phyloP scores from a whole-genome alignment of 2,888 invertebrate species.

The Eupelmus urozonus region DNA sequence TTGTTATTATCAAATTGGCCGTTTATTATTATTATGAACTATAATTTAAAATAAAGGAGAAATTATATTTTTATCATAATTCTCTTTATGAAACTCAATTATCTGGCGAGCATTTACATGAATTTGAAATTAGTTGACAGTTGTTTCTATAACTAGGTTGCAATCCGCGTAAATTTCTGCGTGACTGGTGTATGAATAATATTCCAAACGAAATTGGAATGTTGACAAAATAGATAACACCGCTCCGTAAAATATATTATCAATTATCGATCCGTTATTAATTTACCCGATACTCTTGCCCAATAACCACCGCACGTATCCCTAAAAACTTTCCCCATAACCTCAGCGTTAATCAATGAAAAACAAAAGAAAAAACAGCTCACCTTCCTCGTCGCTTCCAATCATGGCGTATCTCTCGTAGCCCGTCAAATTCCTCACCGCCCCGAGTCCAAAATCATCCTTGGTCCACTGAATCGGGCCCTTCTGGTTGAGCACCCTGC shows the following conservation, averaged over 20 bases:
- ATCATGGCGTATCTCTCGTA: slow-evolving; percentile 97
- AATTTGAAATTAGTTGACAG: background rate
- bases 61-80: no score
- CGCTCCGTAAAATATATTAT: no score
- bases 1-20: no score
- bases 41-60: no score
- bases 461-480: slow-evolving; percentile 98
- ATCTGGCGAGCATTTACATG: background rate
- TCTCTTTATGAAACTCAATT: background rate
- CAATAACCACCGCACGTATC: no score
- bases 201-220: background rate
- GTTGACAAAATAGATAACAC: background rate
- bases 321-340: no score
- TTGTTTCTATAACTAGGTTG: background rate
- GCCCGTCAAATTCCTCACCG: slow-evolving; percentile 92
- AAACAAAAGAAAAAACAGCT: no score
- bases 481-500: slow-evolving; percentile 91
- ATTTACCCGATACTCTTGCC: no score
- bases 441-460: slow-evolving; percentile 96
- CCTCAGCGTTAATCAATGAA: no score
- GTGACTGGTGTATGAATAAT: background rate
- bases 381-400: slow-evolving; percentile 96
- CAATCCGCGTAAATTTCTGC: background rate
- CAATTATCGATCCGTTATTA: no score
- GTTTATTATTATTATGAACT: no score